phyloP scores from a whole-genome alignment of 2,113 vertebrate genomes.

The Gobius niger region DNA sequence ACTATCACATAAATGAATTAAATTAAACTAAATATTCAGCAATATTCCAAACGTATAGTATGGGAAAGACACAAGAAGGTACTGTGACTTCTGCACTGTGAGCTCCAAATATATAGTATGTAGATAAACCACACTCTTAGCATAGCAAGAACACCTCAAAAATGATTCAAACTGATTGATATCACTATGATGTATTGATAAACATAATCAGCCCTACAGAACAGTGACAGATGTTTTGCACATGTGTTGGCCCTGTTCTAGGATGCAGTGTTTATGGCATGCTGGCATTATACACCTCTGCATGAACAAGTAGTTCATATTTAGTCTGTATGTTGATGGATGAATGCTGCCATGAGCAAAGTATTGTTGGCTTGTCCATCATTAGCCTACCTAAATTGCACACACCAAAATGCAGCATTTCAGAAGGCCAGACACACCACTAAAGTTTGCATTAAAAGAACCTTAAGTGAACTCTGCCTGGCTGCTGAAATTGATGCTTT shows the following conservation, averaged over 20 bases:
- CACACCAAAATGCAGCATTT: not conserved
- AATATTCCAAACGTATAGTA: no score
- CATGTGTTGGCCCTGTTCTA: not conserved
- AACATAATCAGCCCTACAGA: no score
- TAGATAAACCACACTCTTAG: no score
- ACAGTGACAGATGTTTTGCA: not conserved
- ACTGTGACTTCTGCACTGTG: no score
- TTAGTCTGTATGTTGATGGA: no score
- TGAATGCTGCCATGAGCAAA: not conserved
- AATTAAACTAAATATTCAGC: no score
- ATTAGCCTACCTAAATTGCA: not conserved
- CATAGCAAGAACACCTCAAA: no score
- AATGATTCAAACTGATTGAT: no score
- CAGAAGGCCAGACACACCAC: not conserved
- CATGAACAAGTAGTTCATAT: not conserved
- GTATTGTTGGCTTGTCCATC: not conserved
- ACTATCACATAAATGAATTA: no score
- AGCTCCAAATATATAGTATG: no score
- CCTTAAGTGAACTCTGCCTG: not conserved
- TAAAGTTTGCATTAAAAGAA: slow-evolving; percentile 1
- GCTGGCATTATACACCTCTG: not conserved
- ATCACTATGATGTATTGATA: no score
- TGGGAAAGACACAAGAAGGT: no score
- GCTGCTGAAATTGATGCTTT: slow-evolving; percentile 11
- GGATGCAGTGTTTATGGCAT: not conserved